phyloP scores from a whole-genome alignment of 2,113 vertebrate genomes.

The Origma solitaria region DNA sequence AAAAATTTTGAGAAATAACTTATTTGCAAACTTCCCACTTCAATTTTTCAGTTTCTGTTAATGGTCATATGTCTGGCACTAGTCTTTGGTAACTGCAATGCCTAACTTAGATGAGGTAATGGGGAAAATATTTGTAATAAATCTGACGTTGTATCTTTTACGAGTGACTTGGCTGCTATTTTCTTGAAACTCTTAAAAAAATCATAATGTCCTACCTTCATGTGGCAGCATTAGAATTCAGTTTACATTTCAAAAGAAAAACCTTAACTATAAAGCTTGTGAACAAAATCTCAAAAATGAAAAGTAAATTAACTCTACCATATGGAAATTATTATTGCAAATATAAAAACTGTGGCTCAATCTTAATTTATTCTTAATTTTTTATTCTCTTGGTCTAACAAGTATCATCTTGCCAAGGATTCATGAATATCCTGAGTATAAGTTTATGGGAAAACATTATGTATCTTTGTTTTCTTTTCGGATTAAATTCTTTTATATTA shows the following conservation, averaged over 20 bases:
- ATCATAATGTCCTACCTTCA: neutral
- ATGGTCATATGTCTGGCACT: neutral
- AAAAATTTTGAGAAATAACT: neutral
- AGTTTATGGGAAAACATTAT: neutral
- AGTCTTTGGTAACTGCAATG: neutral
- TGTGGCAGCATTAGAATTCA: neutral
- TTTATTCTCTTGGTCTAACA: neutral
- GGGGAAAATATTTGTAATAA: neutral
- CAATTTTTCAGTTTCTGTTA: neutral
- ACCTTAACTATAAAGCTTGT: neutral
- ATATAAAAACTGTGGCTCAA: neutral
- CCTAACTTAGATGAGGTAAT: neutral
- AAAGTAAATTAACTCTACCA: neutral
- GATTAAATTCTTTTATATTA: neutral
- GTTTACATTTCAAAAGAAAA: neutral
- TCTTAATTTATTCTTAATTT: neutral
- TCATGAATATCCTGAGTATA: neutral
- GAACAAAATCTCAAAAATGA: neutral
- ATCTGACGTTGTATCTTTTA: neutral
- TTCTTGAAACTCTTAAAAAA: neutral
- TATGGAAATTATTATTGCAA: neutral
- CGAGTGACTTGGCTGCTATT: neutral
- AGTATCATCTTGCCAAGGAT: neutral
- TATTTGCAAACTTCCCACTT: neutral
- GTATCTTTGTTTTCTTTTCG: neutral